phyloP scores from a whole-genome alignment of 2,888 invertebrate species.

The Acronicta alni region DNA sequence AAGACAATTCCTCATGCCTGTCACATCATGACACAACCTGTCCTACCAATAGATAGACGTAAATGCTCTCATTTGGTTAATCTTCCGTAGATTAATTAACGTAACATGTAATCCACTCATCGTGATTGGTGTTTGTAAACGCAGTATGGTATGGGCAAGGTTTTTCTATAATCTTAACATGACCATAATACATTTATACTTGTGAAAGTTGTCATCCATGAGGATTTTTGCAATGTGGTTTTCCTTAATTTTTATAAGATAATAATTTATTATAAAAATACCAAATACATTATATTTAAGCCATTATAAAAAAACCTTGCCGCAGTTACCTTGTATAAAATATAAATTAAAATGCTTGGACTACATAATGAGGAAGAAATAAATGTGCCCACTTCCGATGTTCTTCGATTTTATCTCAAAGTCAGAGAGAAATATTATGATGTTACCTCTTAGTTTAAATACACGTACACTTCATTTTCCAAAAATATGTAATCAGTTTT shows the following conservation, averaged over 20 bases:
- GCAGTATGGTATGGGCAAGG: no score
- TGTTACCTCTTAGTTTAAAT: constrained; percentile 20
- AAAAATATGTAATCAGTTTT: no score
- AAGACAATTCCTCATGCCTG: constrained; percentile 37
- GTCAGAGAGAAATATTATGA: constrained; percentile 12
- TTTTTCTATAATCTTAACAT: no score
- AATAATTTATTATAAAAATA: no score
- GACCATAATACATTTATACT: no score
- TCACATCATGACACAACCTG: constrained; percentile 4
- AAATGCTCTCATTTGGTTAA: no score
- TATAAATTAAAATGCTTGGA: constrained; percentile 9
- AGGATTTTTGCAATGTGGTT: constrained; percentile 2
- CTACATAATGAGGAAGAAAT: constrained; percentile 33
- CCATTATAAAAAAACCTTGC: constrained; percentile 1
- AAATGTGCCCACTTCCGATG: constrained; percentile 28
- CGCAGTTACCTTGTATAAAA: constrained; percentile 4
- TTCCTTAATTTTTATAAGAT: no score
- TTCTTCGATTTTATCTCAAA: constrained; percentile 25
- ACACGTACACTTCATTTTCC: no score
- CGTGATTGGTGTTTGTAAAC: no score
- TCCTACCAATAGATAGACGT: no score
- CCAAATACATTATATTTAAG: not conserved
- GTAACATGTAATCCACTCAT: not conserved
- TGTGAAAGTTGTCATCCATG: not conserved
- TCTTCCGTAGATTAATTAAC: no score